These are phyloP conservation scores for Oscheius sp. DNA, from an alignment of 2,888 invertebrate genomes.

Conservation along the genomic window DNA sequence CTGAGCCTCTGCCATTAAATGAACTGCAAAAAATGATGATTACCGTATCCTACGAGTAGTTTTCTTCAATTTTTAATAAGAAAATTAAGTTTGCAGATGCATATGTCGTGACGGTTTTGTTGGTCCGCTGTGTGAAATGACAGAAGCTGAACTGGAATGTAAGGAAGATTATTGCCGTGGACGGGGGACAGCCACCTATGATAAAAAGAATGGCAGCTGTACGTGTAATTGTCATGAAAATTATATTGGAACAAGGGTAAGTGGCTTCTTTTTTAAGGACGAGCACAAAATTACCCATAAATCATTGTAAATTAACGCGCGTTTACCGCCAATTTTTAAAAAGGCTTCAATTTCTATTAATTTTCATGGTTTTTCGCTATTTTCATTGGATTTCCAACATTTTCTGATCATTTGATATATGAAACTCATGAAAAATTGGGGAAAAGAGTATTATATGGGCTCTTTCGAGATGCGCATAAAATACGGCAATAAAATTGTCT, in stretches of 20 bases:
- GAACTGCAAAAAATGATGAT: constrained; percentile 28
- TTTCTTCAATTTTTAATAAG: not conserved
- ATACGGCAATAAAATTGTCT: too few relatives aligned
- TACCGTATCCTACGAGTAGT: constrained; percentile 21
- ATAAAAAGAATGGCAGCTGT: constrained; percentile 37
- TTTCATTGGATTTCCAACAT: too few relatives aligned
- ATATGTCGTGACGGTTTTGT: constrained; percentile 43
- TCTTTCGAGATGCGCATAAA: too few relatives aligned
- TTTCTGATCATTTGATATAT: too few relatives aligned
- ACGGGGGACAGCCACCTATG: constrained; percentile 39
- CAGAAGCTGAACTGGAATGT: constrained; percentile 38
- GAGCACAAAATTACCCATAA: too few relatives aligned
- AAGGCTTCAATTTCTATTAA: too few relatives aligned
- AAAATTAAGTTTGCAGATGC: constrained; percentile 39
- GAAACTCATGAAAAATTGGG: too few relatives aligned
- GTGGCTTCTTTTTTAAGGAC: not conserved
- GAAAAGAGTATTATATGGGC: too few relatives aligned
- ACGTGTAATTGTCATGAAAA: constrained; percentile 49
- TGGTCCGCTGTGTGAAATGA: constrained; percentile 47
- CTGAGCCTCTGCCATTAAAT: not conserved
- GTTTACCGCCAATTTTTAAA: too few relatives aligned
- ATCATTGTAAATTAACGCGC: too few relatives aligned
- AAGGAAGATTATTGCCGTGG: constrained; percentile 46
- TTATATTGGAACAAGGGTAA: constrained; percentile 47
- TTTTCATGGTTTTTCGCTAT: too few relatives aligned